Evolutionary conservation across 2,888 invertebrate genomes (phyloP).

Genomic region (Shargacucullia verbasci): DNA sequence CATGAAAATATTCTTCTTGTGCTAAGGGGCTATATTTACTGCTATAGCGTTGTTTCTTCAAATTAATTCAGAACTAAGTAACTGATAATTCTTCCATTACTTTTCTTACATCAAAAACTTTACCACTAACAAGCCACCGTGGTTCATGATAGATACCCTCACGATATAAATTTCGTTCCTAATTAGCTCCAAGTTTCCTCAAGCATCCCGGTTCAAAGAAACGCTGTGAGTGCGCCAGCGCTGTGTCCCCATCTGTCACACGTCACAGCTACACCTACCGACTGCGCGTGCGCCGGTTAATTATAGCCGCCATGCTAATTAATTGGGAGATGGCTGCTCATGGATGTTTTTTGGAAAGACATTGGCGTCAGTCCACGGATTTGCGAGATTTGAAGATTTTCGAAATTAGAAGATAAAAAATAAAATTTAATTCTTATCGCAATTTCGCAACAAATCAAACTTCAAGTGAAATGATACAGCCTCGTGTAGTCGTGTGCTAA

Average conservation of each 20-base stretch:
- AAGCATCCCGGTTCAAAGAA: constrained; percentile 73
- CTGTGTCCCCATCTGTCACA: constrained; percentile 84
- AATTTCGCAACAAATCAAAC: constrained; percentile 1
- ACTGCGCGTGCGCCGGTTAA: constrained; percentile 71
- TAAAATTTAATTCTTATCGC: neutral
- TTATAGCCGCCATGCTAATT: constrained; percentile 81
- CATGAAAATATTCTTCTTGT: neutral
- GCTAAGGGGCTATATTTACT: constrained; percentile 16
- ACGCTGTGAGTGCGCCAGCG: constrained; percentile 74
- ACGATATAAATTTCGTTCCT: constrained; percentile 78
- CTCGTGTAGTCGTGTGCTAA: constrained; percentile 25
- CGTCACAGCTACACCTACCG: constrained; percentile 77
- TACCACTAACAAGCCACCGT: constrained; percentile 47
- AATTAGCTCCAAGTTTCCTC: constrained; percentile 79
- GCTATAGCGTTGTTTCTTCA: constrained; percentile 20
- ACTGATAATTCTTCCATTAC: constrained; percentile 34
- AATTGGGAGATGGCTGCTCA: constrained; percentile 69
- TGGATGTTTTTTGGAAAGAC: constrained; percentile 49
- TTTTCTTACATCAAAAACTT: constrained; percentile 33
- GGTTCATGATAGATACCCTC: constrained; percentile 59
- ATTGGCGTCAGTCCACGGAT: constrained; percentile 41
- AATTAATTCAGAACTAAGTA: constrained; percentile 31
- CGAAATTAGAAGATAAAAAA: neutral
- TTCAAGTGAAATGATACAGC: constrained; percentile 12
- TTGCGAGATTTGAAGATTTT: constrained; percentile 15